These are phyloP conservation scores for Microplitis manilae DNA, from an alignment of 2,888 invertebrate genomes.

Conservation along the genomic window DNA sequence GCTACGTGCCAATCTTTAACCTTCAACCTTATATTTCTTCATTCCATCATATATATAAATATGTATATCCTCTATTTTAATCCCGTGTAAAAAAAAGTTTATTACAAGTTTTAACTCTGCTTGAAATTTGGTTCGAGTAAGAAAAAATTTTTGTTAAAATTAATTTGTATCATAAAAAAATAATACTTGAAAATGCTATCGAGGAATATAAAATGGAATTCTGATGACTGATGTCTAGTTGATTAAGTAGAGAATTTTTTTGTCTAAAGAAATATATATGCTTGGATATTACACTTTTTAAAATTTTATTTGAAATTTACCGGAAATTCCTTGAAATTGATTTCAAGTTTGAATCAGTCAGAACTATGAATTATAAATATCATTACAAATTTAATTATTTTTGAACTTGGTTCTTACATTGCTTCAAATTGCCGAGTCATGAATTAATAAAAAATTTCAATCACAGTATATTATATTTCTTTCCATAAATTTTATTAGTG, in stretches of 20 bases:
- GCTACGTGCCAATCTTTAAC: conserved; percentile 54
- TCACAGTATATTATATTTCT: too few relatives aligned
- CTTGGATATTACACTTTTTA: not conserved
- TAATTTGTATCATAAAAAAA: not conserved
- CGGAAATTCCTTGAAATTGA: too few relatives aligned
- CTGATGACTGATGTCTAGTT: not conserved
- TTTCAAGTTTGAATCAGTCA: too few relatives aligned
- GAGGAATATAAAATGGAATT: not conserved
- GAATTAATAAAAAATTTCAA: too few relatives aligned
- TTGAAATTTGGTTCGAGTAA: not conserved
- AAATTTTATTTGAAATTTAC: too few relatives aligned
- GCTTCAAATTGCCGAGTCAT: too few relatives aligned
- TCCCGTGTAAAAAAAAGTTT: not conserved
- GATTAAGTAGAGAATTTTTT: not conserved
- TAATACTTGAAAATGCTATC: conserved; percentile 6
- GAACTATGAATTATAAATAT: too few relatives aligned
- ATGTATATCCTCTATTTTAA: not conserved
- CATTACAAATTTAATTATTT: too few relatives aligned
- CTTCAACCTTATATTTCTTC: not conserved
- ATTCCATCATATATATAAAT: not conserved
- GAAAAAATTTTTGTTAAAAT: not conserved
- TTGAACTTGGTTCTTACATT: too few relatives aligned
- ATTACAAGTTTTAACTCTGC: not conserved
- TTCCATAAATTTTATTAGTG: too few relatives aligned
- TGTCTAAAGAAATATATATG: not conserved